These are phyloP conservation scores for Muscicapa comitata DNA, from an alignment of 2,797 vertebrate species.

Conservation along the genomic window DNA sequence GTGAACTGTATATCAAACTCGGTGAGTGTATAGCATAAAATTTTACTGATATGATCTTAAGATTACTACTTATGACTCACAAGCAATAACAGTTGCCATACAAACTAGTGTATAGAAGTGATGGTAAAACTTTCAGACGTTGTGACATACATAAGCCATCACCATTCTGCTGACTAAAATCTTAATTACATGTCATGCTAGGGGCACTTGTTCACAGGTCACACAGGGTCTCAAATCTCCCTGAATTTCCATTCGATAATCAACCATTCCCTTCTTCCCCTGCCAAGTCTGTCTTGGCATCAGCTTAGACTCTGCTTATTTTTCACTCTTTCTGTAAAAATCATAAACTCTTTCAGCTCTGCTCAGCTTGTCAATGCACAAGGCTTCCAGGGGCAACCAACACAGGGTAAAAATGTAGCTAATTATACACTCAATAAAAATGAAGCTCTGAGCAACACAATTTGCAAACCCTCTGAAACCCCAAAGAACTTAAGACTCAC, in stretches of 20 bases:
- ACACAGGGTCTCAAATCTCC: neutral
- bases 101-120: neutral
- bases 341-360: neutral
- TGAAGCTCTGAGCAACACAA: neutral
- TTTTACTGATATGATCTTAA: neutral
- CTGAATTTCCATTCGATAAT: neutral
- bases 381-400: neutral
- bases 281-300: neutral
- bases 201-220: neutral
- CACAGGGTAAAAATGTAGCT: neutral
- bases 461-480: neutral
- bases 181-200: neutral
- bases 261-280: neutral
- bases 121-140: neutral
- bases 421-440: neutral
- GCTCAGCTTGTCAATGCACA: neutral
- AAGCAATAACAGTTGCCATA: neutral
- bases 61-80: neutral
- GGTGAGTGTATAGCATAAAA: neutral
- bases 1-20: neutral
- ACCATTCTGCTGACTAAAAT: neutral
- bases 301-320: neutral
- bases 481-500: neutral
- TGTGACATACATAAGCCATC: neutral
- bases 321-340: neutral